Evolutionary conservation across 23 tunicate species (phyloP).

Genomic region (Trididemnum clinides): DNA sequence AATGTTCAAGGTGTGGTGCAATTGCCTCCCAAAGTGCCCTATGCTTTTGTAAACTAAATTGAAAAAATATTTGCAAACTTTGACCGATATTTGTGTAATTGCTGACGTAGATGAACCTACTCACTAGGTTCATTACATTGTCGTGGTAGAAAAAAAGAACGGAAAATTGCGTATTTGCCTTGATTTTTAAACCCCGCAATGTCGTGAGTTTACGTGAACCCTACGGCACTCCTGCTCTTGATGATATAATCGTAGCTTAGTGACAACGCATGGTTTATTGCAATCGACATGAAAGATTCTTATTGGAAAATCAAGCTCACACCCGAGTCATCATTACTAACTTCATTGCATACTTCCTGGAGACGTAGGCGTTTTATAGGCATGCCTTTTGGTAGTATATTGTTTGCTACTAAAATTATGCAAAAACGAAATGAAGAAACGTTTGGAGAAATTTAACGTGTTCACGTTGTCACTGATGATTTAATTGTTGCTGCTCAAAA

Average conservation of each 20-base stretch:
- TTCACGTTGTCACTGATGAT: background rate
- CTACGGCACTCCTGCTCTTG: slow-evolving; percentile 10
- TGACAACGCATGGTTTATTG: slow-evolving; percentile 5
- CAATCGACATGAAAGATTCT: slow-evolving; percentile 38
- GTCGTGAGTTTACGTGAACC: slow-evolving; percentile 9
- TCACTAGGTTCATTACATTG: background rate
- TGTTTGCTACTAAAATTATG: slow-evolving; percentile 28
- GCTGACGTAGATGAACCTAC: slow-evolving; percentile 19
- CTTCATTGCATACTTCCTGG: slow-evolving; percentile 38
- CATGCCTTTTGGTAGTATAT: slow-evolving; percentile 41
- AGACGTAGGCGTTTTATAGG: slow-evolving; percentile 26
- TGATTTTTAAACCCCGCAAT: slow-evolving; percentile 33
- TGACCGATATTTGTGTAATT: background rate
- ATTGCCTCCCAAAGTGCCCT: background rate
- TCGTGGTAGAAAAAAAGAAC: slow-evolving; percentile 10
- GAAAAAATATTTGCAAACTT: background rate
- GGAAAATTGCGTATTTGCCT: slow-evolving; percentile 11
- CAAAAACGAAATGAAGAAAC: slow-evolving; percentile 41
- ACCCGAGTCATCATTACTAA: slow-evolving; percentile 3
- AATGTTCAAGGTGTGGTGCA: slow-evolving; percentile 23
- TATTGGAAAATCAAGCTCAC: slow-evolving; percentile 36
- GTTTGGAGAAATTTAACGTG: slow-evolving; percentile 27
- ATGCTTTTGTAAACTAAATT: background rate
- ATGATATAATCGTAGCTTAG: slow-evolving; percentile 15
- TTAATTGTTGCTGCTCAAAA: background rate